Conservation (phyloP, 2,888 invertebrate species). For the Syritta pipiens region DNA sequence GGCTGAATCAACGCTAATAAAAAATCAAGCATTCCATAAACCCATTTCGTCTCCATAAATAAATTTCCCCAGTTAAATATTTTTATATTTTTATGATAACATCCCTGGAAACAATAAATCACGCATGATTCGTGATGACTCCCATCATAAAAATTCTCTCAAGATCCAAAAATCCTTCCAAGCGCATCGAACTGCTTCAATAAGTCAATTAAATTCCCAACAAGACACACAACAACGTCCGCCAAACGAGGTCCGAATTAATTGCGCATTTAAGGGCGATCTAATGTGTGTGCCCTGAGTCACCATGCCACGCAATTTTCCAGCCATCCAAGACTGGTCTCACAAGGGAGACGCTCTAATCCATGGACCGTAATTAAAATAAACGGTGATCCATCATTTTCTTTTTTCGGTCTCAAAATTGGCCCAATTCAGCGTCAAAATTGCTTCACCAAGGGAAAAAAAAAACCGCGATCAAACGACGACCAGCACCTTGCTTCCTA, state of each 20-base stretch:
- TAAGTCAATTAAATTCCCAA: slow-evolving; percentile 44
- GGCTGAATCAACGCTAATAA: background rate
- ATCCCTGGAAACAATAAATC: slow-evolving; percentile 50
- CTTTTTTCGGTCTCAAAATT: slow-evolving; percentile 25
- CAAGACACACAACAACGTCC: background rate
- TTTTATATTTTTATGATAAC: slow-evolving; percentile 8
- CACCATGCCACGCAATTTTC: slow-evolving; percentile 44
- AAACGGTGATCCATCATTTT: slow-evolving; percentile 66
- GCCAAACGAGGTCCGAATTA: slow-evolving; percentile 31
- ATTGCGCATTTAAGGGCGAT: slow-evolving; percentile 66
- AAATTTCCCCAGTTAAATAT: background rate
- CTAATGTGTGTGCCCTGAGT: slow-evolving; percentile 62
- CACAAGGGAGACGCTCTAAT: no score
- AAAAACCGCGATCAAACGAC: slow-evolving; percentile 3
- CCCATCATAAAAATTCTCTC: slow-evolving; percentile 26
- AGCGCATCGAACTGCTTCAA: slow-evolving; percentile 38
- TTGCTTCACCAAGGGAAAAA: slow-evolving; percentile 38
- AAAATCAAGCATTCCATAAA: background rate
- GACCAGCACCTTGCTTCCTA: slow-evolving; percentile 55
- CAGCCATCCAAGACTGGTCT: slow-evolving; percentile 23
- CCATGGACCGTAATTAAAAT: slow-evolving; percentile 63
- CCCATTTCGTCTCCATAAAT: background rate
- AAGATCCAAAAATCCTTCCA: slow-evolving; percentile 9
- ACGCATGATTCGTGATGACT: slow-evolving; percentile 55
- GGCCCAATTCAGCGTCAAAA: slow-evolving; percentile 45